phyloP scores from a whole-genome alignment of 2,113 vertebrate species.

The Butastur rufipennis region DNA sequence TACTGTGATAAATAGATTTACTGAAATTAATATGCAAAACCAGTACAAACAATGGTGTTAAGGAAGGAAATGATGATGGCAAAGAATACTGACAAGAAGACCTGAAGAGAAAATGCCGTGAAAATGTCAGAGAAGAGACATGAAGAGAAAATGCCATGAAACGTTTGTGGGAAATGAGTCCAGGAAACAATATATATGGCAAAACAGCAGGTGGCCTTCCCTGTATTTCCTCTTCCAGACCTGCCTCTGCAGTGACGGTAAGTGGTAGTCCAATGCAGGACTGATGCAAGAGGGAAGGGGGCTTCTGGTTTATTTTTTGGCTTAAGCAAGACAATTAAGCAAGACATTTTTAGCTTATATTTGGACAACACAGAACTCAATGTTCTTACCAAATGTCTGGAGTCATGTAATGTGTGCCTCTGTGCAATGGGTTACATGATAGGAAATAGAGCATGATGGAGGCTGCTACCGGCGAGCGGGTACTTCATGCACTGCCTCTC shows the following conservation, averaged over 20 bases:
- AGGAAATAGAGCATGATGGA: accelerated
- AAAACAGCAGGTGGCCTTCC: background rate
- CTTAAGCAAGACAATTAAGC: background rate
- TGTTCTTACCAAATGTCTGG: background rate
- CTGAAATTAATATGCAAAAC: background rate
- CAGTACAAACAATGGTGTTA: background rate
- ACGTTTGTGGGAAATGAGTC: background rate
- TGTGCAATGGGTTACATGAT: background rate
- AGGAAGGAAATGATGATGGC: background rate
- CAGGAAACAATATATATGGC: background rate
- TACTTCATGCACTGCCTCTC: background rate
- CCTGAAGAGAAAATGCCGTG: background rate
- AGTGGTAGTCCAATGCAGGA: background rate
- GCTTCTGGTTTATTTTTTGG: background rate
- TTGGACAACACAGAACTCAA: background rate
- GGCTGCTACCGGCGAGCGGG: background rate
- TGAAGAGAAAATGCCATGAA: background rate
- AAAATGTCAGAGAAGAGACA: background rate
- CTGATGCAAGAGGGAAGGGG: background rate
- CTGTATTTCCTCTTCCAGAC: background rate
- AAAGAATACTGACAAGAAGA: background rate
- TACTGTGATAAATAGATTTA: background rate
- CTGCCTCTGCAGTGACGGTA: background rate
- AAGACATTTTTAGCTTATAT: background rate
- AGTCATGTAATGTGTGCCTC: background rate